Evolutionary conservation across 2,113 vertebrate genomes (phyloP), one percentile per base, ranked within the genome.

Genomic region (Bubo bubo): DNA sequence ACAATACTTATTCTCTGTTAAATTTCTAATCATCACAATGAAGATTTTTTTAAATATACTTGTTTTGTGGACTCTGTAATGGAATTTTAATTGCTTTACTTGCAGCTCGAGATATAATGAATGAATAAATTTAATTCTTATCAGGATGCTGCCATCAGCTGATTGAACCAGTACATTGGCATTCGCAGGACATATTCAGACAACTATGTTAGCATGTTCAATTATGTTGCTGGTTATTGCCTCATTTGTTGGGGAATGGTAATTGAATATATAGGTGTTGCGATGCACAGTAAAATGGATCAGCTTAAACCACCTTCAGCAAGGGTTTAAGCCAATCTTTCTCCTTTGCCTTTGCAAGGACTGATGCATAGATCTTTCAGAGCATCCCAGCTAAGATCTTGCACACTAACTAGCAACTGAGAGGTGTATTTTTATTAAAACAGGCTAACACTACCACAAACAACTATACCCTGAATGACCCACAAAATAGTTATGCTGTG

Each of bases 21-120:
- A 72, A 89, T 73, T 79, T 90, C 62, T 87, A 85, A 91, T 79
- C 28, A 76, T 47, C 34, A 58, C 12, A 84, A 55, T 19, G 35
- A 87, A 76, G 21, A 52, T 45, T 95, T 73, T 73, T 80, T 68
- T 3, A 28, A 73, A 87, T 58, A 9, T 76, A 66, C 37, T 82
- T 37, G 6, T 66, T 87, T 45, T 68, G 17, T 81, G 56, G 39
- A 59, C 47, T 59, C 34, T 56, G 18, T 43, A 89, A 79, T 53
- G 27, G 73, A 81, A 95, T 95, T 95, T 92, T 87, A 97, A 93
- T 96, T 91, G 66, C 32, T 94, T 88, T 86, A 58, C 49, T 45
- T 81, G 30, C 30, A 63, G n/a, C 39, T 66, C 0, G 2, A 91
- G 52, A 16, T 10, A 55, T 43, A 91, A 53, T 39, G 55, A 94